Conservation (phyloP, 2,113 vertebrate genomes). For the Eira barbara region DNA sequence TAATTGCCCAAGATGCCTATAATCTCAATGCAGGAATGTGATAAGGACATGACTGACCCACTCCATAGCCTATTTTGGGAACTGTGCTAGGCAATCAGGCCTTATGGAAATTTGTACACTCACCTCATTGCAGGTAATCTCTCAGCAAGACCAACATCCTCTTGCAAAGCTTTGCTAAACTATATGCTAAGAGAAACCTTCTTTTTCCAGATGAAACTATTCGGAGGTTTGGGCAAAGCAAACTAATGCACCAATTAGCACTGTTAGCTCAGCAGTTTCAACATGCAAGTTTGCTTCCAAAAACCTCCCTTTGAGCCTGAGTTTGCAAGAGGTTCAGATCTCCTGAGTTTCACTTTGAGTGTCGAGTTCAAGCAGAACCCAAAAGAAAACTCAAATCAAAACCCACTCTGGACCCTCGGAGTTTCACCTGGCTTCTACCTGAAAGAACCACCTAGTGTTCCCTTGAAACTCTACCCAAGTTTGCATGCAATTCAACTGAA, state of each 20-base stretch:
- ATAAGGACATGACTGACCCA: background rate
- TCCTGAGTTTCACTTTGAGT: constrained; percentile 77
- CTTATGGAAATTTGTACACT: background rate
- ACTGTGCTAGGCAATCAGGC: background rate
- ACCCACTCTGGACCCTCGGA: constrained; percentile 48
- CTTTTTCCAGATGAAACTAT: constrained; percentile 49
- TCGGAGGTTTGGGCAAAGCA: constrained; percentile 18
- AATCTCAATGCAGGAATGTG: background rate
- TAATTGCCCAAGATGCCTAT: background rate
- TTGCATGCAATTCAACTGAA: constrained; percentile 59
- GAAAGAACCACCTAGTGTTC: constrained; percentile 54
- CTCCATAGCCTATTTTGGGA: background rate
- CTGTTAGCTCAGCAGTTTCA: constrained; percentile 71
- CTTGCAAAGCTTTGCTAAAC: constrained; percentile 8
- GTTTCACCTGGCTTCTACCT: constrained; percentile 70
- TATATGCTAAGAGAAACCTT: background rate
- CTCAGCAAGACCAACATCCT: background rate
- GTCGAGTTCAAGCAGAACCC: constrained; percentile 70
- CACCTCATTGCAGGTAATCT: background rate
- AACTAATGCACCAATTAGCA: constrained; percentile 9
- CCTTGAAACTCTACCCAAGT: constrained; percentile 55
- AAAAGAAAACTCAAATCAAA: constrained; percentile 73
- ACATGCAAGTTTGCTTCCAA: constrained; percentile 65
- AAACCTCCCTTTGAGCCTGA: constrained; percentile 54
- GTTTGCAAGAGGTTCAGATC: constrained; percentile 72